These are phyloP conservation scores for Tachysurus vachellii DNA, from an alignment of 2,113 vertebrate genomes.

Conservation along the genomic window DNA sequence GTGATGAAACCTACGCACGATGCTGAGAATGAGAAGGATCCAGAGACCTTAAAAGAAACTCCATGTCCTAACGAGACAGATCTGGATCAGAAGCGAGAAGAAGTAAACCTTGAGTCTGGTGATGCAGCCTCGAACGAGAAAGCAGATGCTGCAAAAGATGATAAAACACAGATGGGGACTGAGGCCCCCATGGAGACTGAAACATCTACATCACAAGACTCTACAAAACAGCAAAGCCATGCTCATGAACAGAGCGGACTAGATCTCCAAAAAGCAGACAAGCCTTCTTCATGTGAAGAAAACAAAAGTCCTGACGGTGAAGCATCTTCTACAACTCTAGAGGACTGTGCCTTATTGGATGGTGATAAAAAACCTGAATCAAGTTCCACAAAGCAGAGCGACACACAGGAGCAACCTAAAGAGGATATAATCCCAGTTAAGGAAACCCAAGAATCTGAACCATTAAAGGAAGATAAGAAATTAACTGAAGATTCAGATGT, in stretches of 20 bases:
- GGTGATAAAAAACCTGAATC: constrained; percentile 16
- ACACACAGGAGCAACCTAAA: neutral
- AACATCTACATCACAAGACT: neutral
- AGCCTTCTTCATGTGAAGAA: neutral
- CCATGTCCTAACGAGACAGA: neutral
- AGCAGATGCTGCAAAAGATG: neutral
- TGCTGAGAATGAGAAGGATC: neutral
- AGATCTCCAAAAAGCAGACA: neutral
- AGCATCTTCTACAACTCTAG: neutral
- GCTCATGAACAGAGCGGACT: neutral
- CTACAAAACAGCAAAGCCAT: neutral
- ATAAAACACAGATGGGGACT: neutral
- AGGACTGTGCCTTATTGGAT: neutral
- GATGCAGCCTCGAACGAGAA: constrained; percentile 17
- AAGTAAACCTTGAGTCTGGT: neutral
- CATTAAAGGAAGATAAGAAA: neutral
- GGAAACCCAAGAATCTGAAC: neutral
- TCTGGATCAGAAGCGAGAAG: neutral
- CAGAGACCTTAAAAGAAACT: neutral
- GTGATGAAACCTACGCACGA: neutral
- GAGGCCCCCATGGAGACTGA: constrained; percentile 5
- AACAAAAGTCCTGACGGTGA: constrained; percentile 9
- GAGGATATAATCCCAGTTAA: neutral
- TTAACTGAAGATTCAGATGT: neutral
- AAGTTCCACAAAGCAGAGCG: neutral